These are phyloP conservation scores for Bombus affinis DNA, from an alignment of 1,140 invertebrate genomes.

Conservation along the genomic window DNA sequence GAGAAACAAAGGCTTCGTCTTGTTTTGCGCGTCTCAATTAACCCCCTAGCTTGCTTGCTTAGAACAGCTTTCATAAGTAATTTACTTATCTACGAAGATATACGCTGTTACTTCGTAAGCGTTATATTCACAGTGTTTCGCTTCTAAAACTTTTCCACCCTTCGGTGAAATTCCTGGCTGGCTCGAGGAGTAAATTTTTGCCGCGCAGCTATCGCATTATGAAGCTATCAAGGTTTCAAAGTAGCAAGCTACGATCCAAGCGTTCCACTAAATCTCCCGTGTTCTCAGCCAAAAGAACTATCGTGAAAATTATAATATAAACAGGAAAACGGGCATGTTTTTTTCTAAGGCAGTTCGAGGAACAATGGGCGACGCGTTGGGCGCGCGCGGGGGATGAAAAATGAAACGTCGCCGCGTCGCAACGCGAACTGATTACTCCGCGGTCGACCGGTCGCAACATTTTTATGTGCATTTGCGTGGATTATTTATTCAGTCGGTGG, in stretches of 20 bases:
- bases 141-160: not conserved
- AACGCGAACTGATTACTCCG: slow-evolving; percentile 59
- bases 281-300: not conserved
- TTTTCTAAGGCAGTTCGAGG: slow-evolving; percentile 27
- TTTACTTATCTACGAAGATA: not conserved
- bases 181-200: not conserved
- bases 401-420: slow-evolving; percentile 42
- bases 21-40: not conserved
- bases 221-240: not conserved
- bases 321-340: not conserved
- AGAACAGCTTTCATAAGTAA: not conserved
- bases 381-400: slow-evolving; percentile 26
- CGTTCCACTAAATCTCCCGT: not conserved
- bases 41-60: not conserved
- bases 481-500: slow-evolving; percentile 51
- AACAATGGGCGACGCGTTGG: slow-evolving; percentile 19
- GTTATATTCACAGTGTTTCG: not conserved
- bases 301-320: not conserved
- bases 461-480: slow-evolving; percentile 50
- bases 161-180: not conserved
- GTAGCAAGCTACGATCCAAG: not conserved
- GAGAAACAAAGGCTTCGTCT: not conserved
- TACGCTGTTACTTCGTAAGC: not conserved
- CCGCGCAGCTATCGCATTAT: not conserved
- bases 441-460: slow-evolving; percentile 41